phyloP scores from a whole-genome alignment of 2,888 invertebrate genomes.

The Cetonia aurata region DNA sequence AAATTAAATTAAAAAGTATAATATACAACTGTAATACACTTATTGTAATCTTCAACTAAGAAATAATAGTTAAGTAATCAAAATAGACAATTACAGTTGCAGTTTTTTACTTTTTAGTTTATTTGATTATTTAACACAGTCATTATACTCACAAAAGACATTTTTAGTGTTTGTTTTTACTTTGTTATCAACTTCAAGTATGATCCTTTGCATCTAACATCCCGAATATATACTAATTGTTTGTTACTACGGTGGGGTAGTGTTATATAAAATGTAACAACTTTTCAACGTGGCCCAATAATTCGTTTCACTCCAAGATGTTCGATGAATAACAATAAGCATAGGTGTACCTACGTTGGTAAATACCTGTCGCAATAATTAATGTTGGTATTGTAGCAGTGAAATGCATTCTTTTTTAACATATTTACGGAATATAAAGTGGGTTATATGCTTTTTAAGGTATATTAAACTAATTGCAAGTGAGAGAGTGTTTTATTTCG shows the following conservation, averaged over 20 bases:
- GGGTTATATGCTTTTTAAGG: no score
- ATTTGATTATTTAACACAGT: background rate
- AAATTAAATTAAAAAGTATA: background rate
- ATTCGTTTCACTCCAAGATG: conserved; percentile 32
- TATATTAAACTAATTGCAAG: no score
- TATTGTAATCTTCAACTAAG: no score
- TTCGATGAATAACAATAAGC: conserved; percentile 18
- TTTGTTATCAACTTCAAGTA: conserved; percentile 4
- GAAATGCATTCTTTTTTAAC: background rate
- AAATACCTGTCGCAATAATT: conserved; percentile 24
- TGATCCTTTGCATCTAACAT: background rate
- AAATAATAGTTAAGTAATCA: no score
- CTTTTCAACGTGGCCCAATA: conserved; percentile 36
- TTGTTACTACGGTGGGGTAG: conserved; percentile 23
- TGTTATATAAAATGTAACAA: conserved; percentile 36
- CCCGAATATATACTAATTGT: conserved; percentile 26
- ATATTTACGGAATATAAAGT: no score
- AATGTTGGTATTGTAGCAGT: background rate
- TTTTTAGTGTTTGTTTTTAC: conserved; percentile 19
- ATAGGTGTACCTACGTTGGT: background rate
- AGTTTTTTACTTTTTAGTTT: no score
- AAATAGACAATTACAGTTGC: no score
- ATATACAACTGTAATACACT: no score
- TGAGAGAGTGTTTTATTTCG: no score
- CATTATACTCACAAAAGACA: conserved; percentile 36